phyloP scores from a whole-genome alignment of 2,113 vertebrate genomes.

The Siniperca knerii region DNA sequence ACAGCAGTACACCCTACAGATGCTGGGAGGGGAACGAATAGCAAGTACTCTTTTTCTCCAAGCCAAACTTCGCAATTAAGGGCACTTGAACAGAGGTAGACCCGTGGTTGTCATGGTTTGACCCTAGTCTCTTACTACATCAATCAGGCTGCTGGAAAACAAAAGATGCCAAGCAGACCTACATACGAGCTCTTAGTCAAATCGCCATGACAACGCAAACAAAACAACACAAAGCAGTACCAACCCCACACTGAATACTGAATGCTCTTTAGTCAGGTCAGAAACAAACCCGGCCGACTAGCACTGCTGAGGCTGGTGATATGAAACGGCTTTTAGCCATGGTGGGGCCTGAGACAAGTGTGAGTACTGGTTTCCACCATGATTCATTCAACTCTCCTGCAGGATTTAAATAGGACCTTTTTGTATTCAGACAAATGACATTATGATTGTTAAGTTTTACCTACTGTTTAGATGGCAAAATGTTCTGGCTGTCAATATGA shows the following conservation, averaged over 20 bases:
- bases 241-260: constrained; percentile 56
- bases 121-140: constrained; percentile 54
- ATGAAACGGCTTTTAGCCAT: constrained; percentile 42
- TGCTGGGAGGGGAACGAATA: constrained; percentile 18
- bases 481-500: background rate
- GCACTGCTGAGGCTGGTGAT: constrained; percentile 39
- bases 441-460: constrained; percentile 3
- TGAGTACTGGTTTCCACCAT: constrained; percentile 19
- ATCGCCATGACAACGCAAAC: constrained; percentile 79
- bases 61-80: constrained; percentile 70
- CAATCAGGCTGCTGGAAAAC: constrained; percentile 62
- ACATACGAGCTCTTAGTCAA: constrained; percentile 54
- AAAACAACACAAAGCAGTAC: constrained; percentile 76
- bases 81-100: constrained; percentile 56
- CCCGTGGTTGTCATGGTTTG: constrained; percentile 72
- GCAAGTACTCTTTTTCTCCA: constrained; percentile 34
- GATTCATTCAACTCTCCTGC: constrained; percentile 13
- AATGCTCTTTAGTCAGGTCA: constrained; percentile 66
- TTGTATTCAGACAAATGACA: background rate
- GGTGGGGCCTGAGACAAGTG: constrained; percentile 31
- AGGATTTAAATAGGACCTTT: background rate
- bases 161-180: constrained; percentile 60
- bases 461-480: background rate
- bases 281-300: constrained; percentile 43
- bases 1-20: background rate